Evolutionary conservation across 64 coral and sea anemone species (phyloP), one percentile per base, ranked within the genome.

Genomic region (Stichodactyla helianthus): DNA sequence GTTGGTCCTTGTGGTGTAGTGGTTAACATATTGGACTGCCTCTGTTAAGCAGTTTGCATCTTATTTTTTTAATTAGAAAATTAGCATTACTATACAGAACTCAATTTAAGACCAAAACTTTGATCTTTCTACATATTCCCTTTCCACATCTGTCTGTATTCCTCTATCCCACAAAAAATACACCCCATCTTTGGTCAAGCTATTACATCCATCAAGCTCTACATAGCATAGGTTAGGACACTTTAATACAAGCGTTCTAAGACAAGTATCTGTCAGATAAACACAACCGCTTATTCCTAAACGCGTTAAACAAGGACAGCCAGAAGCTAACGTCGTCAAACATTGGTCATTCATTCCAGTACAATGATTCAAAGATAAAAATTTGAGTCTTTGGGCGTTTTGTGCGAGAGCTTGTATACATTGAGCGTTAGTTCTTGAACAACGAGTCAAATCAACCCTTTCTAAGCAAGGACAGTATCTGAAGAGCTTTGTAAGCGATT

Each of bases 41-140:
- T 44, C 35, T 44, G 35, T 44, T 44, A 44, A 44, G 35, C 35
- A 44, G 35, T 44, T 44, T 44, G 35, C 35, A 44, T 44, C 35
- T 44, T 44, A 44, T 44, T 44, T 44, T 44, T 44, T 44, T 44
- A 44, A 44, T 44, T 44, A 44, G 35, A 44, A 44, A 44, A 44
- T 44, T 44, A 44, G 35, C 35, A 44, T 2, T 44, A 44, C 35
- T 44, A 44, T 44, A 44, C 35, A 44, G 35, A 44, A 44, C 35
- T 44, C 35, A 44, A 44, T 51, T 81, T 22, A 52, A 54, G 78
- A 81, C 78, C 78, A 81, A 51, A 81, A 81, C 78, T 81, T 81
- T 52, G 78, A 81, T 13, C 50, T 81, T 10, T 81, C 78, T 17
- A 81, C 50, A 54, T 53, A 81, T 20, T 81, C 78, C 23, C 16